Evolutionary conservation across 1,140 invertebrate genomes (phyloP).

Genomic region (Caenorhabditis tropicalis): DNA sequence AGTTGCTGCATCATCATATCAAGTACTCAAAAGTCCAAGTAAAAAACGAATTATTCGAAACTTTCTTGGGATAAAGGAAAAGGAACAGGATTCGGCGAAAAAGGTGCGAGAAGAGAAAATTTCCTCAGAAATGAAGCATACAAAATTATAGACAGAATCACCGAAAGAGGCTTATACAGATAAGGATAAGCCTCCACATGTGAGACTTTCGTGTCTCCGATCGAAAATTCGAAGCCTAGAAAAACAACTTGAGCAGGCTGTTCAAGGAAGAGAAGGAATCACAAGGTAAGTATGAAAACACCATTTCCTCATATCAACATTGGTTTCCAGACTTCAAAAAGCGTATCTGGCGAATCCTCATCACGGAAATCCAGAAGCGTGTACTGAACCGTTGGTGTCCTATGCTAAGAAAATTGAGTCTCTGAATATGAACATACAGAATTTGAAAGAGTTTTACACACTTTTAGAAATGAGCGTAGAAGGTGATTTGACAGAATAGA

Average conservation of each 20-base stretch:
- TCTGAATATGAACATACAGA: neutral
- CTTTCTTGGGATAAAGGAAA: neutral
- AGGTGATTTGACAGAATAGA: neutral
- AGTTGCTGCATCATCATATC: neutral
- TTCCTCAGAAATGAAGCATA: neutral
- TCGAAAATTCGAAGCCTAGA: conserved; percentile 3
- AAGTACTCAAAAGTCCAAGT: neutral
- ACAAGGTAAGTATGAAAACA: neutral
- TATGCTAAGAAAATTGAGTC: neutral
- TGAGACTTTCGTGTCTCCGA: neutral
- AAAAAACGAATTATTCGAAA: neutral
- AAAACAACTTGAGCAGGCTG: neutral
- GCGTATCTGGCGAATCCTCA: neutral
- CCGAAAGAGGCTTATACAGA: neutral
- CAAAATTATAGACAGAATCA: neutral
- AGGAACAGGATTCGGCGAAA: neutral
- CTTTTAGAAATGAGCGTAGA: neutral
- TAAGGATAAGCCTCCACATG: neutral
- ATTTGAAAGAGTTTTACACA: conserved; percentile 2
- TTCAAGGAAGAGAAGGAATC: conserved; percentile 3
- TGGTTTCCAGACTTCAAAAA: neutral
- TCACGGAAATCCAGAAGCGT: conserved; percentile 11
- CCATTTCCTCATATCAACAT: too few species aligned
- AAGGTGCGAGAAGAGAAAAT: neutral
- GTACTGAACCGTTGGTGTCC: neutral